Evolutionary conservation across 2,797 vertebrate species (phyloP).

Genomic region (Rhinophrynus dorsalis): DNA sequence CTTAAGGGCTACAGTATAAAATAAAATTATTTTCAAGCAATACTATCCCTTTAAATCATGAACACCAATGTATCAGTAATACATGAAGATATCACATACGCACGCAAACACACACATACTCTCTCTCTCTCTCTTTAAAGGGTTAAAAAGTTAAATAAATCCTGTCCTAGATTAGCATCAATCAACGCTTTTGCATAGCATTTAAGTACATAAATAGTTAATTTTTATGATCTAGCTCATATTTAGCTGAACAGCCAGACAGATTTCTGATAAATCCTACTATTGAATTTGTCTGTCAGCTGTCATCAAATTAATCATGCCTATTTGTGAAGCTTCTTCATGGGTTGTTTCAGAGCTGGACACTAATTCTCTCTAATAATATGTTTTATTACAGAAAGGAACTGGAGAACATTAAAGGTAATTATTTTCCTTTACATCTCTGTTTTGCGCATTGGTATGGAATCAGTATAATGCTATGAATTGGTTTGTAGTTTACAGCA

Average conservation of each 20-base stretch:
- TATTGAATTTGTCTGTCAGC: background rate
- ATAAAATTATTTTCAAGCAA: too few relatives aligned
- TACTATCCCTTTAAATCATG: too few relatives aligned
- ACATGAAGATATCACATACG: too few relatives aligned
- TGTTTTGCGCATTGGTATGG: too few relatives aligned
- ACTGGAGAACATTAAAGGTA: constrained; percentile 89
- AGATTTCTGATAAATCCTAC: background rate
- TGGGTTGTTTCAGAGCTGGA: background rate
- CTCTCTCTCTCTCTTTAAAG: too few relatives aligned
- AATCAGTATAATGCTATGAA: too few relatives aligned
- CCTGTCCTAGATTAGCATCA: background rate
- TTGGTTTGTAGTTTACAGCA: too few relatives aligned
- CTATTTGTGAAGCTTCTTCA: background rate
- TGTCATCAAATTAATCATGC: background rate
- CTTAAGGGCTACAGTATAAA: too few relatives aligned
- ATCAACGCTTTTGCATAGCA: background rate
- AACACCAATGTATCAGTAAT: too few relatives aligned
- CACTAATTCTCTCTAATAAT: background rate
- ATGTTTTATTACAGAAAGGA: constrained; percentile 78
- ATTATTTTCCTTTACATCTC: constrained; percentile 35
- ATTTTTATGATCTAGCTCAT: background rate
- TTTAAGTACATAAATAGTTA: background rate
- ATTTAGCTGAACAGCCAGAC: too few relatives aligned
- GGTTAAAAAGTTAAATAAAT: too few relatives aligned
- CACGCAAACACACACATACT: too few relatives aligned